Evolutionary conservation across 2,888 invertebrate genomes (phyloP).

Genomic region (Parnassius apollo): DNA sequence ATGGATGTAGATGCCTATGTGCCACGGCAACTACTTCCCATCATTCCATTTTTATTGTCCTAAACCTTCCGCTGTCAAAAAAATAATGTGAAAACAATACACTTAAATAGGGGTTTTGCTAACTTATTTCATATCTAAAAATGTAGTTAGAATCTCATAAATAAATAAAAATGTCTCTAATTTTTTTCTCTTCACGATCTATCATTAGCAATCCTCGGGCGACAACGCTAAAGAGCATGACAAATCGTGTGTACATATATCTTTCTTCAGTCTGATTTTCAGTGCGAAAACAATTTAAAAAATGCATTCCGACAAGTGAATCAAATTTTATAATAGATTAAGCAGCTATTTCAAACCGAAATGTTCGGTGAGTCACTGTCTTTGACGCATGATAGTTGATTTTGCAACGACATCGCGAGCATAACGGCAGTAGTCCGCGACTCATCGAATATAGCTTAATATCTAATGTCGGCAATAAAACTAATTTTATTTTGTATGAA

Average conservation of each 20-base stretch:
- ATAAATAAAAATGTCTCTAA: too few relatives aligned
- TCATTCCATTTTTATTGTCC: too few relatives aligned
- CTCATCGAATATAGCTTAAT: slow-evolving; percentile 1
- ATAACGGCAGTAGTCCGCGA: slow-evolving; percentile 11
- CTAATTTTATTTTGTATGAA: slow-evolving; percentile 9
- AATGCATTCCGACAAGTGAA: slow-evolving; percentile 21
- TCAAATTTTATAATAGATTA: slow-evolving; percentile 22
- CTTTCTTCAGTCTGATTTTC: background rate
- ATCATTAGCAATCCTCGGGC: slow-evolving; percentile 12
- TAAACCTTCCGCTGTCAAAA: too few relatives aligned
- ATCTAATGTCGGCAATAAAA: slow-evolving; percentile 11
- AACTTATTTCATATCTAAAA: too few relatives aligned
- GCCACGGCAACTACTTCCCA: too few relatives aligned
- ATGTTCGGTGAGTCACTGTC: slow-evolving; percentile 22
- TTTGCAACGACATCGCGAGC: slow-evolving; percentile 23
- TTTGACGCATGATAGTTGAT: slow-evolving; percentile 20
- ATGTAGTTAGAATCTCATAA: too few relatives aligned
- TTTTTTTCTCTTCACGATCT: background rate
- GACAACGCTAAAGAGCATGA: slow-evolving; percentile 15
- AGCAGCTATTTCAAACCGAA: slow-evolving; percentile 15
- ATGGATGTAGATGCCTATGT: too few relatives aligned
- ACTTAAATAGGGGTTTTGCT: too few relatives aligned
- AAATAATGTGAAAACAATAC: too few relatives aligned
- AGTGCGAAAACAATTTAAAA: slow-evolving; percentile 11
- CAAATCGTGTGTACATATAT: slow-evolving; percentile 11